A percentile compares a stretch with the other conserved stretches of the same genome.
Conservation (phyloP, 2,888 invertebrate genomes). For the Bhutanitis thaidina region DNA sequence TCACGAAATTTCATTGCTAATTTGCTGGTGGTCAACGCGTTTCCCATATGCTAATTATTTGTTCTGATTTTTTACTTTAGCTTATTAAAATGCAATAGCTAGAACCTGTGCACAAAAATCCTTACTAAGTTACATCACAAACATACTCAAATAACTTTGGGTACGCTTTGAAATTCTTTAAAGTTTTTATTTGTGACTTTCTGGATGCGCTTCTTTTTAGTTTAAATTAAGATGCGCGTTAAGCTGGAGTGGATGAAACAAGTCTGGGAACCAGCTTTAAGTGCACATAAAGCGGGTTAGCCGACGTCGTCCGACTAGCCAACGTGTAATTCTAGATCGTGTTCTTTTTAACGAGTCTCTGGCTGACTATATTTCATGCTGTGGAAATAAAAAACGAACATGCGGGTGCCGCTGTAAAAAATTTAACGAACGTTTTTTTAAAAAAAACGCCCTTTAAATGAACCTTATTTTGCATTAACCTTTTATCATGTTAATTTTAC, state of each 20-base stretch:
- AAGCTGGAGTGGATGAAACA: constrained; percentile 63
- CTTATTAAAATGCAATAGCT: neutral
- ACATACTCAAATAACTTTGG: constrained; percentile 17
- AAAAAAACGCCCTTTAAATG: constrained; percentile 1
- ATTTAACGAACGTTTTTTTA: constrained; percentile 20
- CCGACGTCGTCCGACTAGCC: constrained; percentile 50
- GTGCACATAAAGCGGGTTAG: constrained; percentile 69
- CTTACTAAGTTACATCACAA: constrained; percentile 15
- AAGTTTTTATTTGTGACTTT: constrained; percentile 46
- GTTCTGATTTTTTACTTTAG: too few species aligned
- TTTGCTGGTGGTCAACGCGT: too few species aligned
- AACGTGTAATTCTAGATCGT: constrained; percentile 61
- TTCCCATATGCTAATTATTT: too few species aligned
- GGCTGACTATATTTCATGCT: constrained; percentile 56
- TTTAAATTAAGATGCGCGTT: constrained; percentile 68
- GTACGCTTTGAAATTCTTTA: constrained; percentile 20
- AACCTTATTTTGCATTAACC: neutral
- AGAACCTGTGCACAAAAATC: constrained; percentile 12
- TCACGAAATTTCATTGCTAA: too few species aligned
- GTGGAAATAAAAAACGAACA: constrained; percentile 57
- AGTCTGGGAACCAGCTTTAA: constrained; percentile 66
- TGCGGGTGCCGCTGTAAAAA: constrained; percentile 32
- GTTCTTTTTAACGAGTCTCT: constrained; percentile 69
- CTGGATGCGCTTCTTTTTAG: constrained; percentile 41
- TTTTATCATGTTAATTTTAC: too few species aligned